A percentile compares a stretch with the other conserved stretches of the same genome.
phyloP scores from a whole-genome alignment of 1,140 invertebrate species.

The Lucilia cuprina region DNA sequence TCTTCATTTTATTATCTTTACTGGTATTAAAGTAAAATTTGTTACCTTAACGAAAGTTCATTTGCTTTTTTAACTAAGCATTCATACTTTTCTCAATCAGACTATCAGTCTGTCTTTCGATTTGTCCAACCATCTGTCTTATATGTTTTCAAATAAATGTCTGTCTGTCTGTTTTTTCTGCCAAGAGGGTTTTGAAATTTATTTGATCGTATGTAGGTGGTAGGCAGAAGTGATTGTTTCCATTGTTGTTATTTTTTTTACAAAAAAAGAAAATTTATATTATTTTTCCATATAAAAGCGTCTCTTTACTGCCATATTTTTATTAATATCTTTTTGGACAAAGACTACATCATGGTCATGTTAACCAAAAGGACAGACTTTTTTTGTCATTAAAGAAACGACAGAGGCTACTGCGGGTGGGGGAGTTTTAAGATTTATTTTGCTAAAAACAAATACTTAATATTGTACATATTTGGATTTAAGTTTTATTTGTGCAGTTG shows the following conservation, averaged over 20 bases:
- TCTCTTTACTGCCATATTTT: no score
- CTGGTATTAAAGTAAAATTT: no score
- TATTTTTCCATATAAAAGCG: not conserved
- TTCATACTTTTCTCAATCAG: no score
- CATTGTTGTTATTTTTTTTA: not conserved
- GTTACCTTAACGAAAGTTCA: no score
- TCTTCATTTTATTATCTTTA: no score
- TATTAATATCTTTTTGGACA: no score
- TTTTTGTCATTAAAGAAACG: not conserved
- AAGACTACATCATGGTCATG: no score
- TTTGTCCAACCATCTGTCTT: not conserved
- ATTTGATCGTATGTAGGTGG: not conserved
- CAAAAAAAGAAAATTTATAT: not conserved
- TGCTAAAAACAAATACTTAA: no score
- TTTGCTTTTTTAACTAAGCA: no score
- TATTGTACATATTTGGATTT: not conserved
- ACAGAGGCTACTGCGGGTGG: no score
- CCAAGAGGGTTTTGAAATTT: not conserved
- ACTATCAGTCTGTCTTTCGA: not conserved
- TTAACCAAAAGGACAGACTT: not conserved
- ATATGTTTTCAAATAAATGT: not conserved
- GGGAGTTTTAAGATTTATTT: not conserved
- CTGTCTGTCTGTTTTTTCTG: not conserved
- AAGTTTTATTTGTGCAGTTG: not conserved
- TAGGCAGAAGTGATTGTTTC: not conserved